Percentiles rank a stretch among this genome's conserved stretches.
These are phyloP conservation scores for Astyanax mexicanus DNA, from an alignment of 2,797 vertebrate genomes.

Conservation along the genomic window DNA sequence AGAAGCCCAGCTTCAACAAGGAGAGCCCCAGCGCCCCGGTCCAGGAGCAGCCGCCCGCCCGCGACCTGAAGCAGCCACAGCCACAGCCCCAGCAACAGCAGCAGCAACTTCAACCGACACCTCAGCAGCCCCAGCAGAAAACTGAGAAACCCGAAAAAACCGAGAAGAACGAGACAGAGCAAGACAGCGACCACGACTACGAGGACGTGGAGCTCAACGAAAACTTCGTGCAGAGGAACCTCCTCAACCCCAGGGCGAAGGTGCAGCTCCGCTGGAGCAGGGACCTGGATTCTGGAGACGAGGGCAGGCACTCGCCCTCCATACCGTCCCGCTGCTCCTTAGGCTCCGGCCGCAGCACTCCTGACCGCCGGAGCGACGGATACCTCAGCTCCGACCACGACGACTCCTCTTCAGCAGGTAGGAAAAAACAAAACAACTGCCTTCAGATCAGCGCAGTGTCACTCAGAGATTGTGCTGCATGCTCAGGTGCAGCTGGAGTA, in stretches of 20 bases:
- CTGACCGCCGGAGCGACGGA: slow-evolving; percentile 85
- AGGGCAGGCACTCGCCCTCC: slow-evolving; percentile 76
- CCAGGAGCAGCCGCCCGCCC: slow-evolving; percentile 4
- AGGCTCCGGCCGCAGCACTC: slow-evolving; percentile 83
- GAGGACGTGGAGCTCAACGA: slow-evolving; percentile 84
- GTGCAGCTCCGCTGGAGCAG: slow-evolving; percentile 69
- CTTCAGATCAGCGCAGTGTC: background rate
- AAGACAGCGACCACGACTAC: slow-evolving; percentile 81
- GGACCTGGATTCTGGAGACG: slow-evolving; percentile 80
- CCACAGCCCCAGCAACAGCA: slow-evolving; percentile 41
- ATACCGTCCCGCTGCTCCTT: slow-evolving; percentile 63
- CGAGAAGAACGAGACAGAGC: too few species aligned
- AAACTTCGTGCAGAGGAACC: slow-evolving; percentile 80
- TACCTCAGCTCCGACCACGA: slow-evolving; percentile 91
- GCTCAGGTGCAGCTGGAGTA: too few species aligned
- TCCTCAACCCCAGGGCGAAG: slow-evolving; percentile 71
- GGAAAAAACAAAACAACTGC: background rate
- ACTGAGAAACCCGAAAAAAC: too few species aligned
- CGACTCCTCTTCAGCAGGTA: slow-evolving; percentile 85
- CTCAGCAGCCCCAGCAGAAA: slow-evolving; percentile 56
- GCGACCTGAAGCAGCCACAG: slow-evolving; percentile 53
- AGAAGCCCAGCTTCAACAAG: slow-evolving; percentile 48
- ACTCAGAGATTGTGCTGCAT: too few species aligned
- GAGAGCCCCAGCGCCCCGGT: background rate
- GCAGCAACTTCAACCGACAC: too few species aligned